Percentiles rank a stretch among this genome's conserved stretches.
Conservation (phyloP, 2,888 invertebrate species). For the Ophioninae sp. region DNA sequence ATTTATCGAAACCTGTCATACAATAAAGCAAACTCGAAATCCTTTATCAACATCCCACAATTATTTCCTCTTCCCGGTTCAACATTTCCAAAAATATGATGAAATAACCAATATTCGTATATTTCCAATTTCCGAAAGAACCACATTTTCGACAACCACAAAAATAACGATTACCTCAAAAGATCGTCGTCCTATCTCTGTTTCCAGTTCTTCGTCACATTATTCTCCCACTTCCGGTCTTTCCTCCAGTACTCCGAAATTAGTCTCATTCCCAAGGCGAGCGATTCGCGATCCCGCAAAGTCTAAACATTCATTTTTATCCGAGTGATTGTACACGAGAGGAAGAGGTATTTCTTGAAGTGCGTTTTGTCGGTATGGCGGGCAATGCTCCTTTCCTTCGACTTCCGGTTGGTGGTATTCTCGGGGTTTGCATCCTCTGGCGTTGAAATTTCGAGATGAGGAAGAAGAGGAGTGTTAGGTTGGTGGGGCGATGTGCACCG, state of each 20-base stretch:
- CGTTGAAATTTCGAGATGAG: conserved; percentile 63
- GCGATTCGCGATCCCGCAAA: neutral
- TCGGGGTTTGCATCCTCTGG: conserved; percentile 48
- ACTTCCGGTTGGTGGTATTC: conserved; percentile 66
- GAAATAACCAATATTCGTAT: too few relatives aligned
- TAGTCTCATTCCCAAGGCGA: conserved; percentile 8
- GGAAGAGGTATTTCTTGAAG: conserved; percentile 3
- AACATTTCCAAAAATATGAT: too few relatives aligned
- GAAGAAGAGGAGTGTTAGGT: conserved; percentile 27
- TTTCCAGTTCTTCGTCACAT: conserved; percentile 19
- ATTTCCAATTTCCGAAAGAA: too few relatives aligned
- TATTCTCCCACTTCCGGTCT: conserved; percentile 13
- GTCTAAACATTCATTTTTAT: conserved; percentile 3
- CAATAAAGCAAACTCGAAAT: too few relatives aligned
- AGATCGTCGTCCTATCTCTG: conserved; percentile 19
- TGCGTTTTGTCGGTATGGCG: conserved; percentile 29
- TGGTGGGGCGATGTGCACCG: conserved; percentile 37
- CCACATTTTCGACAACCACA: too few relatives aligned
- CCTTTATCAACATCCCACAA: too few relatives aligned
- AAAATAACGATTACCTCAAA: neutral
- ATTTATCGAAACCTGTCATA: neutral
- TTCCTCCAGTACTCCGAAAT: conserved; percentile 1
- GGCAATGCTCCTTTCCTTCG: conserved; percentile 46
- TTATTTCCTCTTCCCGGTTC: too few relatives aligned
- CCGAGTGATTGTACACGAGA: conserved; percentile 16